Evolutionary conservation across 2,888 invertebrate genomes (phyloP), one percentile per base, ranked within the genome.

Genomic region (Xanthia togata): DNA sequence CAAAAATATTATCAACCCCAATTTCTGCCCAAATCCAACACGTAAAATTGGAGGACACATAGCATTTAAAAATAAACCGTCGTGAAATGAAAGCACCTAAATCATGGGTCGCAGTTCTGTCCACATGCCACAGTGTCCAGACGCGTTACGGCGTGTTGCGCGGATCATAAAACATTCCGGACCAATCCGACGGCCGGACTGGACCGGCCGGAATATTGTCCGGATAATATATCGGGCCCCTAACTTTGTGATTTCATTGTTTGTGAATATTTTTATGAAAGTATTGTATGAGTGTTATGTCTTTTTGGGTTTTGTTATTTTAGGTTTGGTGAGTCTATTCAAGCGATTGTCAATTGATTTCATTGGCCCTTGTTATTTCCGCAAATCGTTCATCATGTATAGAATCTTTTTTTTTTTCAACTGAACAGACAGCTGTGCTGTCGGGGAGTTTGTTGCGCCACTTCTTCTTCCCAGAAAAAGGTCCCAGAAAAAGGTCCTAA

Each of bases 81-180:
- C 90, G 87, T 86, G 92, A 94, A 94, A 95, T 95, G 94, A 95
- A 94, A 93, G 89, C 91, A 86, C 84, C 90, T 95, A 95, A 95
- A 95, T 95, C 95, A 94, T 92, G 89, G 81, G 74, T 89, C 85
- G 93, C 92, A 93, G 92, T 94, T 93, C 91, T 92, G 93, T 94
- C 94, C 94, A 94, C 93, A 93, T 95, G 95, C 92, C 92, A 93
- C 94, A 88, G 87, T 91, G 89, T 85, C 88, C 90, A 90, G 90
- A 91, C 90, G 89, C 88, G 91, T 91, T 87, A 90, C 92, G 90
- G 90, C 91, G 92, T 92, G 93, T 93, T 90, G 90, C 89, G 83
- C 89, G 88, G 89, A 89, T 91, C 93, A 93, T 95, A 94, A 94
- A 95, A 94, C 94, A 95, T 91, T 91, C 91, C 89, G 85, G 83